phyloP scores from a whole-genome alignment of 2,888 invertebrate species.

The Leptarthrus brevirostris region DNA sequence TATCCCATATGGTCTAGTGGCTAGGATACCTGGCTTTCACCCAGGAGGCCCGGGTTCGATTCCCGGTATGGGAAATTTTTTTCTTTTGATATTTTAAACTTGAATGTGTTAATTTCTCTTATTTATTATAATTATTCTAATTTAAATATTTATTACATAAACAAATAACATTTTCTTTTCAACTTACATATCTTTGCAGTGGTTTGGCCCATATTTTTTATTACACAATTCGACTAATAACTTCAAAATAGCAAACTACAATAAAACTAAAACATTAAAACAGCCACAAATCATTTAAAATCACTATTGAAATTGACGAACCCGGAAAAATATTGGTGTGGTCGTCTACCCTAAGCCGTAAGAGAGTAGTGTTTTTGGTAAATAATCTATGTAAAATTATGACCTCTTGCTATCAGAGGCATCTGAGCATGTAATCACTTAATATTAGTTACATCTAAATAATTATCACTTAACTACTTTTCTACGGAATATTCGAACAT shows the following conservation, averaged over 20 bases:
- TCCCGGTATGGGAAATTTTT: constrained; percentile 19
- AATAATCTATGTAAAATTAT: no score
- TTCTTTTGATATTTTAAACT: no score
- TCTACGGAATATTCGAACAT: no score
- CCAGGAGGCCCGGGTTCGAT: constrained; percentile 39
- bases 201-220: constrained; percentile 39
- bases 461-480: no score
- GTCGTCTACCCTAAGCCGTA: no score
- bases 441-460: constrained; percentile 19
- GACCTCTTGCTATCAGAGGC: no score
- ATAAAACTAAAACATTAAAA: constrained; percentile 1
- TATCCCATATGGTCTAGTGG: constrained; percentile 11
- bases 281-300: no score
- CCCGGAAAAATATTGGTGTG: no score
- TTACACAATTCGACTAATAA: background rate
- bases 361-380: no score
- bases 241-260: constrained; percentile 5
- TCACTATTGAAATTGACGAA: constrained; percentile 18
- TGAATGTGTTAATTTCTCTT: no score
- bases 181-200: constrained; percentile 43
- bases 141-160: background rate
- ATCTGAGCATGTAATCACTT: constrained; percentile 14
- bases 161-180: background rate
- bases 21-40: constrained; percentile 19
- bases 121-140: no score